A percentile compares a stretch with the other conserved stretches of the same genome.
Evolutionary conservation across 2,797 vertebrate species (phyloP).

Genomic region (Astyanax mexicanus): DNA sequence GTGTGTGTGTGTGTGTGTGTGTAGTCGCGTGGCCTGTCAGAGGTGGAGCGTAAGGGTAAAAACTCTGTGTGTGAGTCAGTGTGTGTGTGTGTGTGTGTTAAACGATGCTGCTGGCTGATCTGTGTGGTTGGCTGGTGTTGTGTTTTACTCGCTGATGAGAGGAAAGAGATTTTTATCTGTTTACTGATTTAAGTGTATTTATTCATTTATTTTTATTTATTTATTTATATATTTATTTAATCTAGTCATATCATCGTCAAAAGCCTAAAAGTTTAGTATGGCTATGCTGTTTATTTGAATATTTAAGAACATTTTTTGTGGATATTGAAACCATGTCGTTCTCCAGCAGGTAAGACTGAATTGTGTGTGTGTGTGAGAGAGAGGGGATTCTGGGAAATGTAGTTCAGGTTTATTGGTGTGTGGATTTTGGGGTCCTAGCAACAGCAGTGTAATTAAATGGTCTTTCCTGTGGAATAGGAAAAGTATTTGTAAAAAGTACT

Average conservation of each 20-base stretch:
- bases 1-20: background rate
- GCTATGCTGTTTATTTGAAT: background rate
- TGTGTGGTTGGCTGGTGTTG: background rate
- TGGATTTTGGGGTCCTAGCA: too few relatives aligned
- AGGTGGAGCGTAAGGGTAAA: background rate
- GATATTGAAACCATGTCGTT: background rate
- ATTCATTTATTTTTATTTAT: background rate
- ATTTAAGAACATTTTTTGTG: background rate
- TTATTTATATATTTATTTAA: background rate
- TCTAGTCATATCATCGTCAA: background rate
- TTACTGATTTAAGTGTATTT: too few relatives aligned
- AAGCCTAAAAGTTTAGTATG: too few relatives aligned
- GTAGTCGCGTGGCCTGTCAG: background rate
- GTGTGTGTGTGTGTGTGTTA: background rate
- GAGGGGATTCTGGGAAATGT: constrained; percentile 1
- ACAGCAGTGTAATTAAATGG: too few relatives aligned
- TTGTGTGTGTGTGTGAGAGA: background rate
- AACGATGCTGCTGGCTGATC: background rate
- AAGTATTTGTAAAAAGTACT: too few relatives aligned
- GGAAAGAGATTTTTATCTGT: fast-evolving
- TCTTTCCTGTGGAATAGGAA: too few relatives aligned
- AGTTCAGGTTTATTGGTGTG: background rate
- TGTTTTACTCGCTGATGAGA: background rate
- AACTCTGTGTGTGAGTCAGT: background rate
- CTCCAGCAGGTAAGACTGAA: background rate